Evolutionary conservation across 2,888 invertebrate species (phyloP).

Genomic region (Ptycholaimellus sp.): DNA sequence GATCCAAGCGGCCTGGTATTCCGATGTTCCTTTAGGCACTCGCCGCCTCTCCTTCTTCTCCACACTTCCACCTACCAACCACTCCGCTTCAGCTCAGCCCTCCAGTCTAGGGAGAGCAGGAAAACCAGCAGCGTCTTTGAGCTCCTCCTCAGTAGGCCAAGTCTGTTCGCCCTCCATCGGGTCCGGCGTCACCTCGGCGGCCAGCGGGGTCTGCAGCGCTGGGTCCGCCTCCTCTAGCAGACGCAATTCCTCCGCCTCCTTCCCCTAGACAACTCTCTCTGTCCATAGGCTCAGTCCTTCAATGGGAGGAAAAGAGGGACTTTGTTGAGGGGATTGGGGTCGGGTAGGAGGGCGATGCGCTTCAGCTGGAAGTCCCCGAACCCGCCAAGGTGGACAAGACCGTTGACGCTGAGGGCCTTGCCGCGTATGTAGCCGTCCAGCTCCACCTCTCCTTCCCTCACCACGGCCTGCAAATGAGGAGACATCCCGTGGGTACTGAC

Average conservation of each 20-base stretch:
- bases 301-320: neutral
- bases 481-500: too few species aligned
- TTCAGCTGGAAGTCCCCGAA: constrained; percentile 75
- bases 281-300: neutral
- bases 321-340: constrained; percentile 20
- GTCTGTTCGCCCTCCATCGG: constrained; percentile 86
- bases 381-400: constrained; percentile 66
- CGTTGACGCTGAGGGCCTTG: constrained; percentile 55
- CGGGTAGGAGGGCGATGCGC: constrained; percentile 37
- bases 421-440: constrained; percentile 68
- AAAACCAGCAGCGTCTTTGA: constrained; percentile 35
- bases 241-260: constrained; percentile 10
- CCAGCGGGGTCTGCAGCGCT: constrained; percentile 38
- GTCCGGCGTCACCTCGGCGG: constrained; percentile 38
- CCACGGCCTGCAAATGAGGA: too few species aligned
- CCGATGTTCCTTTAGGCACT: constrained; percentile 81
- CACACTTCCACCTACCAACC: too few species aligned
- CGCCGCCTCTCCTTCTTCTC: constrained; percentile 38
- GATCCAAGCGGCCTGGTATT: constrained; percentile 68
- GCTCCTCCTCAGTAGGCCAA: constrained; percentile 79
- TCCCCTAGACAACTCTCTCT: constrained; percentile 1
- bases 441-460: too few species aligned
- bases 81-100: too few species aligned
- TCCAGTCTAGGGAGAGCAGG: too few species aligned
- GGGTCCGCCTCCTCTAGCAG: constrained; percentile 17